Conservation (phyloP, 2,797 vertebrate species). For the Sitta carolinensis region DNA sequence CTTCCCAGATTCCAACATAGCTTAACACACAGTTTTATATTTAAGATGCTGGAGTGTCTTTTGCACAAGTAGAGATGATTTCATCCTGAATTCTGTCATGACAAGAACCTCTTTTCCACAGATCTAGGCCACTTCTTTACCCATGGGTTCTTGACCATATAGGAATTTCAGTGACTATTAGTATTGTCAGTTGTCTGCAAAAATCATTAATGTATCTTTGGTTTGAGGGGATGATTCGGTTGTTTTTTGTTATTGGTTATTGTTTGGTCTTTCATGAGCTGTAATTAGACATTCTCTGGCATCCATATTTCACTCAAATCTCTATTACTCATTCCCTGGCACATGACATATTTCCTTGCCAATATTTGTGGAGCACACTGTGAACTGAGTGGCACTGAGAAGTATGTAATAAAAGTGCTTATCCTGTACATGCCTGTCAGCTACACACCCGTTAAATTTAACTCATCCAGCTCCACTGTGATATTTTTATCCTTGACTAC, state of each 20-base stretch:
- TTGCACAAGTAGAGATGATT: not conserved
- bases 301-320: slow-evolving; percentile 38
- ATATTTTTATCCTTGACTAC: not conserved
- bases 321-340: slow-evolving; percentile 55
- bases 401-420: not conserved
- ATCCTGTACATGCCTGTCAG: not conserved
- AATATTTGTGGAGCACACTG: slow-evolving; percentile 34
- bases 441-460: not conserved
- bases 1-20: not conserved
- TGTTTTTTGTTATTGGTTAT: not conserved
- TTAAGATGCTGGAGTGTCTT: not conserved
- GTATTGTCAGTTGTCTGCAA: not conserved
- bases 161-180: not conserved
- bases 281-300: slow-evolving; percentile 50
- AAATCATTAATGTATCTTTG: not conserved
- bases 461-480: not conserved
- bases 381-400: slow-evolving; percentile 15
- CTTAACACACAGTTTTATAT: slow-evolving; percentile 1
- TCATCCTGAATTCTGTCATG: not conserved
- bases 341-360: slow-evolving; percentile 56
- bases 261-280: slow-evolving; percentile 27
- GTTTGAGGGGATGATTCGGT: not conserved
- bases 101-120: not conserved
- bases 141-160: not conserved
- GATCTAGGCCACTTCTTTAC: not conserved